Evolutionary conservation across 2,888 invertebrate genomes (phyloP).

Genomic region (Ceramica pisi): DNA sequence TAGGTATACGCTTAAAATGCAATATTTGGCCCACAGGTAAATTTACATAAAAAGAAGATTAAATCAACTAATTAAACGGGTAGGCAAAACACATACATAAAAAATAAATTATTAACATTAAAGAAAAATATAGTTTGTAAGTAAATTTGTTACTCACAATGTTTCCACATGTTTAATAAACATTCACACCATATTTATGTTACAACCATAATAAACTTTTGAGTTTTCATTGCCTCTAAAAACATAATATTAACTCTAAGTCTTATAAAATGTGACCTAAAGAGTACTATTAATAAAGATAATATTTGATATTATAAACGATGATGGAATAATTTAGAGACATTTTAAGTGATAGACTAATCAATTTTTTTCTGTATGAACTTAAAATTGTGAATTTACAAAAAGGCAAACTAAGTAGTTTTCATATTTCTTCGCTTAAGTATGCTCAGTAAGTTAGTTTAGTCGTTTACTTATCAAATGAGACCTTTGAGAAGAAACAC

Average conservation of each 20-base stretch:
- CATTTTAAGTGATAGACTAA: not conserved
- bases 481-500: not conserved
- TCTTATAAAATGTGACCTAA: not conserved
- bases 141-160: slow-evolving; percentile 12
- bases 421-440: not conserved
- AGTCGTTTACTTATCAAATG: not conserved
- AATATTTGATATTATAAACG: not conserved
- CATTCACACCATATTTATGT: slow-evolving; percentile 34
- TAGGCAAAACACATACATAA: not conserved
- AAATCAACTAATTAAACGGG: slow-evolving; percentile 5
- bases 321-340: not conserved
- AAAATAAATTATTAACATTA: not conserved
- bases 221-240: slow-evolving; percentile 28
- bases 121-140: slow-evolving; percentile 29
- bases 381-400: not conserved
- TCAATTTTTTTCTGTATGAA: not conserved
- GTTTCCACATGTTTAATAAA: slow-evolving; percentile 40
- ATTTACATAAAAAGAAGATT: not conserved
- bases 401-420: not conserved
- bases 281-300: not conserved
- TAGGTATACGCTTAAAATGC: not conserved
- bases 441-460: slow-evolving; percentile 2
- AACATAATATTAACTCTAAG: not conserved
- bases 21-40: not conserved
- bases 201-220: slow-evolving; percentile 25